These are phyloP conservation scores for Agapostemon virescens DNA, from an alignment of 2,888 invertebrate genomes.

Conservation along the genomic window DNA sequence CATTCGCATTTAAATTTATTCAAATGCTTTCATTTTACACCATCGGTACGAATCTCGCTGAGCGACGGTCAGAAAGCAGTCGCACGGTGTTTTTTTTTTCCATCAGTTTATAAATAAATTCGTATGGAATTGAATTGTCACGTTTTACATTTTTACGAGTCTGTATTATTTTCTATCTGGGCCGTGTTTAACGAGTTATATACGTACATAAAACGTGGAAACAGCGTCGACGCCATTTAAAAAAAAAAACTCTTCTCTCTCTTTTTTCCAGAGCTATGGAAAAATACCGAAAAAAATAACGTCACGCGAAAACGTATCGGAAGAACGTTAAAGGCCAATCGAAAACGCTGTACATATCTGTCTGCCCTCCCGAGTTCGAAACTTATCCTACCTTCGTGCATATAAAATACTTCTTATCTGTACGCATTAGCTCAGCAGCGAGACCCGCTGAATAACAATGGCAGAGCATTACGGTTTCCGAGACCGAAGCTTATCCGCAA, in stretches of 20 bases:
- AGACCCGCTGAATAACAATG: constrained; percentile 71
- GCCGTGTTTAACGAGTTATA: background rate
- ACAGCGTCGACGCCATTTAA: background rate
- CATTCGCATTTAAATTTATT: background rate
- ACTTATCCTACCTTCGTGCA: constrained; percentile 62
- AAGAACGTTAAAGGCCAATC: constrained; percentile 61
- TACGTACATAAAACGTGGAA: background rate
- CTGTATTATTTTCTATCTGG: background rate
- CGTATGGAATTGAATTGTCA: background rate
- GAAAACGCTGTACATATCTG: constrained; percentile 55
- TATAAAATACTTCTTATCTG: constrained; percentile 69
- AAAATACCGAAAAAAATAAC: too few relatives aligned
- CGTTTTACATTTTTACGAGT: background rate
- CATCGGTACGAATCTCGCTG: background rate
- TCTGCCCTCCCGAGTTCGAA: constrained; percentile 47
- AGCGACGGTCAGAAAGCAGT: background rate
- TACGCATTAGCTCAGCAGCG: constrained; percentile 64
- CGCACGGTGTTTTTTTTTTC: background rate
- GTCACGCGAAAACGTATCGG: constrained; percentile 21
- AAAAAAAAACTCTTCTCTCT: too few relatives aligned
- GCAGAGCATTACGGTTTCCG: constrained; percentile 61
- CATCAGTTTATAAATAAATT: background rate
- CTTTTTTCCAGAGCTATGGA: too few relatives aligned
- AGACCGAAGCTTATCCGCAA: constrained; percentile 61
- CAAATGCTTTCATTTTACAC: background rate